Conservation (phyloP, 2,797 vertebrate species). For the Erethizon dorsatum region DNA sequence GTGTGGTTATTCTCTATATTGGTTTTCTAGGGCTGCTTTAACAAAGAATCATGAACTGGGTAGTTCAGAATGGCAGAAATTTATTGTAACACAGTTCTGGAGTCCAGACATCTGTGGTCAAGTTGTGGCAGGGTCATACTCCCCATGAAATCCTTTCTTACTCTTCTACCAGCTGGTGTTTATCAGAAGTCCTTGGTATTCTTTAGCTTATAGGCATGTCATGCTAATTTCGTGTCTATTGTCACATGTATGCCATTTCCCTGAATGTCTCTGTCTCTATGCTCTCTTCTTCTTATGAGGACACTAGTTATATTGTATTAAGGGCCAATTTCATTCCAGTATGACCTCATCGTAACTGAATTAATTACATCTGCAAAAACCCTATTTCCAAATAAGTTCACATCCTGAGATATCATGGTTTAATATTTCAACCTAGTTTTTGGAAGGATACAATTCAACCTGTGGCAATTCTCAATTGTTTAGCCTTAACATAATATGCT, state of each 20-base stretch:
- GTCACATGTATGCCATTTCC: background rate
- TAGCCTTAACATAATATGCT: background rate
- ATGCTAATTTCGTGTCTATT: background rate
- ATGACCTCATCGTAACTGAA: background rate
- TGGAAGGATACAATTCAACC: background rate
- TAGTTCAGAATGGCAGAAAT: background rate
- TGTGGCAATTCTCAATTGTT: background rate
- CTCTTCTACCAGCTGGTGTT: background rate
- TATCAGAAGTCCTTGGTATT: background rate
- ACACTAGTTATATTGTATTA: background rate
- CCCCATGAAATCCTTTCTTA: background rate
- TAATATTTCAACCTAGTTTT: background rate
- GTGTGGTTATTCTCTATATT: background rate
- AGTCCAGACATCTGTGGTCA: background rate
- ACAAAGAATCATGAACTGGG: background rate
- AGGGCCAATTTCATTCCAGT: background rate
- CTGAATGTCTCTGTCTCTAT: background rate
- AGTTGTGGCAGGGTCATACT: background rate
- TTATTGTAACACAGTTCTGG: background rate
- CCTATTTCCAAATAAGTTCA: background rate
- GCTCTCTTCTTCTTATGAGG: background rate
- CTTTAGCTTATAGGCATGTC: background rate
- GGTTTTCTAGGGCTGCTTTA: background rate
- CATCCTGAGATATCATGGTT: background rate
- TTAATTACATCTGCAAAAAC: background rate